Conservation (phyloP, 2,113 vertebrate species). For the Cnemophilus loriae region DNA sequence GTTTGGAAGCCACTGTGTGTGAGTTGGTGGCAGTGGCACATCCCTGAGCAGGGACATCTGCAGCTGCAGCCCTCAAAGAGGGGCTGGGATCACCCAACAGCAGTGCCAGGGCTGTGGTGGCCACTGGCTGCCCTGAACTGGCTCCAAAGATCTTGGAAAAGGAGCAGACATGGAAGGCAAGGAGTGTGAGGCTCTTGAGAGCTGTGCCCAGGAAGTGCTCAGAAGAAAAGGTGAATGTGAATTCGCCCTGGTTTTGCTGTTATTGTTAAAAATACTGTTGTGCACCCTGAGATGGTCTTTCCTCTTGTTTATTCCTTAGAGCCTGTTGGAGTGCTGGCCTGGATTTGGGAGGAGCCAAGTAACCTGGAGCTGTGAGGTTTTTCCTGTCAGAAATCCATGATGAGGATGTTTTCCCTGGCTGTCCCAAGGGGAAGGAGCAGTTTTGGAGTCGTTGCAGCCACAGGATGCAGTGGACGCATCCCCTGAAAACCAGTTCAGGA, state of each 20-base stretch:
- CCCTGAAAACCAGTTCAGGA: neutral
- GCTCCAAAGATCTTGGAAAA: neutral
- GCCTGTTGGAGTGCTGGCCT: neutral
- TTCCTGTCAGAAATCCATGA: neutral
- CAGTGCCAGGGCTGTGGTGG: neutral
- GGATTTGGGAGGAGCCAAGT: neutral
- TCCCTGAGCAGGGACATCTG: neutral
- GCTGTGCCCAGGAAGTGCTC: neutral
- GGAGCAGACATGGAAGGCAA: neutral
- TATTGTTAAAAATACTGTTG: neutral
- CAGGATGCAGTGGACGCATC: neutral
- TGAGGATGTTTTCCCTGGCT: neutral
- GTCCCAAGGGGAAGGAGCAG: neutral
- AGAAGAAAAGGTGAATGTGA: neutral
- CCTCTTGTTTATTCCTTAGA: neutral
- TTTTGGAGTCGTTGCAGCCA: neutral
- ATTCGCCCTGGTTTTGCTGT: neutral
- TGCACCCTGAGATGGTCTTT: neutral
- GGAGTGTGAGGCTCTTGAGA: neutral
- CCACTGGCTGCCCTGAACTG: neutral
- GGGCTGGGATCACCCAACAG: neutral
- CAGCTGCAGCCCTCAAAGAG: neutral
- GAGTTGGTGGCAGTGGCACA: neutral
- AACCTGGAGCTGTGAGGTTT: neutral
- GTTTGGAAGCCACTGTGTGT: accelerated